phyloP scores from a whole-genome alignment of 2,797 vertebrate species.

The Phataginus tetradactyla region DNA sequence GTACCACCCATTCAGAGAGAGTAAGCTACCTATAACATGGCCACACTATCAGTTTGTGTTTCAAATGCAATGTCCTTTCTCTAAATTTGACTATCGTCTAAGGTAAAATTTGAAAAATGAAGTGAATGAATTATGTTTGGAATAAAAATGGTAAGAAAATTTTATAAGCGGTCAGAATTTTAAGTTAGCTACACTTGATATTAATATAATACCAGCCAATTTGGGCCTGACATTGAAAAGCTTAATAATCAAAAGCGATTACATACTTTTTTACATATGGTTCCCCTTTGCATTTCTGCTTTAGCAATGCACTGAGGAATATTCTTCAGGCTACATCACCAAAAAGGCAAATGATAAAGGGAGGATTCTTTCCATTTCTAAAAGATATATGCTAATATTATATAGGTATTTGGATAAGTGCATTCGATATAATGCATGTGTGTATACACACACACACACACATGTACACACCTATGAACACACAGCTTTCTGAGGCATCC shows the following conservation, averaged over 20 bases:
- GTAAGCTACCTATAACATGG: neutral
- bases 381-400: neutral
- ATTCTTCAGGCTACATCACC: neutral
- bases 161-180: neutral
- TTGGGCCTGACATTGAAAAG: neutral
- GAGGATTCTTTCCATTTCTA: neutral
- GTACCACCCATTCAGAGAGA: neutral
- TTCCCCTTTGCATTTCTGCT: neutral
- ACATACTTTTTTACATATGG: neutral
- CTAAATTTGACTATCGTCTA: neutral
- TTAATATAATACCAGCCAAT: neutral
- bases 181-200: neutral
- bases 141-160: neutral
- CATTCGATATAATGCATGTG: neutral
- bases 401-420: neutral
- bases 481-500: neutral
- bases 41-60: neutral
- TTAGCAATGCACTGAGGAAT: neutral
- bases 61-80: neutral
- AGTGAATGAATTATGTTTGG: neutral
- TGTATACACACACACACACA: too few species aligned
- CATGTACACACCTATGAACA: fast-evolving
- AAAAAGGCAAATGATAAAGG: neutral
- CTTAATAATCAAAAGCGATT: neutral
- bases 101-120: neutral